A percentile compares a stretch with the other conserved stretches of the same genome.
phyloP scores from a whole-genome alignment of 1,140 invertebrate species.

The Gyrodactylus salaris region DNA sequence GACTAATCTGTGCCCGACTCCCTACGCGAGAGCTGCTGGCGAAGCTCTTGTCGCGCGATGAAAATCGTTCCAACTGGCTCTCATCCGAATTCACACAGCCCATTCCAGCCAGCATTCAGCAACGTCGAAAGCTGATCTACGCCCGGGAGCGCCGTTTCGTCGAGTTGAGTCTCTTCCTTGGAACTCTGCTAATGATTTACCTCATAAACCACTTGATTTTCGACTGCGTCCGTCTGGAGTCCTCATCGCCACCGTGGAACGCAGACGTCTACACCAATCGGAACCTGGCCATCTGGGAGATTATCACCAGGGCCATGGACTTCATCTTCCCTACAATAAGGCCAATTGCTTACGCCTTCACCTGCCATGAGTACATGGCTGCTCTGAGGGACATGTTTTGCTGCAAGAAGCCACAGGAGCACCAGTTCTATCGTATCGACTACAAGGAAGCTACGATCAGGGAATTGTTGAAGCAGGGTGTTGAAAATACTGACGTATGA shows the following conservation, averaged over 20 bases:
- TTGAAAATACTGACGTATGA: neutral
- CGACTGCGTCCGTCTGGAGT: neutral
- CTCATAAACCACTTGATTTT: neutral
- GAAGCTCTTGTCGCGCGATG: neutral
- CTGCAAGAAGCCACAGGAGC: neutral
- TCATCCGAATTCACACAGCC: neutral
- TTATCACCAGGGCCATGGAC: neutral
- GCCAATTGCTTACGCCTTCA: neutral
- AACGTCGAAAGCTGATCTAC: neutral
- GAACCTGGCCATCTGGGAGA: neutral
- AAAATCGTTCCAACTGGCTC: neutral
- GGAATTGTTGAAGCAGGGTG: neutral
- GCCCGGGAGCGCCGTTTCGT: neutral
- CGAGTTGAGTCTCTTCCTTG: neutral
- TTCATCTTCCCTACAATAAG: neutral
- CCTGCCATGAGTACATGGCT: neutral
- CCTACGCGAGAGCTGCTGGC: neutral
- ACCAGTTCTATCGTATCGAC: neutral
- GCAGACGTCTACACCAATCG: neutral
- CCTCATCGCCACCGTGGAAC: neutral
- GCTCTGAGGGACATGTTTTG: neutral
- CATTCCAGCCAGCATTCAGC: neutral
- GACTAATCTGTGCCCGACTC: neutral
- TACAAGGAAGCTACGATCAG: neutral
- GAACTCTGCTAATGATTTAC: neutral